phyloP scores from a whole-genome alignment of 2,888 invertebrate species.

The Noctua pronuba region DNA sequence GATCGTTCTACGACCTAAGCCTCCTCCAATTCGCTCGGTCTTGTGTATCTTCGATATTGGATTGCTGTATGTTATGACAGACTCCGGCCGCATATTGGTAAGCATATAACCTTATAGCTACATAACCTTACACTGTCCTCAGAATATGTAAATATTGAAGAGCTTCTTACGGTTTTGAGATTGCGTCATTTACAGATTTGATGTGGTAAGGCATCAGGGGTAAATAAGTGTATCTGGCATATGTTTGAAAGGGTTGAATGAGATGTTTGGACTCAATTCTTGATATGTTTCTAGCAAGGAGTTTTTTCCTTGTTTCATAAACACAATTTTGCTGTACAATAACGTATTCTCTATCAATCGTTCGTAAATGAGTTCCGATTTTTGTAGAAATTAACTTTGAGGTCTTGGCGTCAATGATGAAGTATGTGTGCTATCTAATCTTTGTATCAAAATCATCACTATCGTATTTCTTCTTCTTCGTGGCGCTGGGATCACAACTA shows the following conservation, averaged over 20 bases:
- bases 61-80: constrained; percentile 68
- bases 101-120: constrained; percentile 45
- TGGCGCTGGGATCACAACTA: background rate
- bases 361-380: background rate
- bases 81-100: constrained; percentile 59
- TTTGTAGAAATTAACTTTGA: too few relatives aligned
- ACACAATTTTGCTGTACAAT: background rate
- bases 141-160: constrained; percentile 60
- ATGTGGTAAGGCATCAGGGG: constrained; percentile 1
- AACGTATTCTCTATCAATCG: background rate
- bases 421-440: background rate
- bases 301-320: background rate
- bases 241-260: background rate
- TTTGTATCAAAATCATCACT: background rate
- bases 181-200: constrained; percentile 44
- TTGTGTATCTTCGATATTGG: constrained; percentile 68
- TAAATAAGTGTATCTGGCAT: constrained; percentile 42
- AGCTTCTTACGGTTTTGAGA: constrained; percentile 48
- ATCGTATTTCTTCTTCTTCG: background rate
- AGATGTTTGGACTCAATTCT: background rate
- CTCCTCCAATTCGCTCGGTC: constrained; percentile 41
- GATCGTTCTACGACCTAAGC: constrained; percentile 56
- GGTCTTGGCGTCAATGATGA: too few relatives aligned
- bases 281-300: background rate
- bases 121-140: constrained; percentile 23